These are phyloP conservation scores for Hoplias malabaricus DNA, from an alignment of 2,113 vertebrate species.

Conservation along the genomic window DNA sequence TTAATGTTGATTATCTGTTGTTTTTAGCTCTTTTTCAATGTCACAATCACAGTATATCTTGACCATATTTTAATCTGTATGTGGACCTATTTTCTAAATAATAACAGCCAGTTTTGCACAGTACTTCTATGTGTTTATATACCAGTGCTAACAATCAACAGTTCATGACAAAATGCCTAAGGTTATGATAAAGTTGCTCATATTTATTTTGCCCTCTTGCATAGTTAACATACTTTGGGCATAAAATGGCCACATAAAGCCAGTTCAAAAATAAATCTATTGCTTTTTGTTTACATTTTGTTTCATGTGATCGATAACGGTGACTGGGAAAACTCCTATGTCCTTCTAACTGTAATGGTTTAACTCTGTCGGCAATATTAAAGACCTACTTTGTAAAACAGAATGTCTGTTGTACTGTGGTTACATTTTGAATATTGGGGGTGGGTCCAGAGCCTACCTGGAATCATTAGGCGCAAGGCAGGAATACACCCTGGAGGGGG, in stretches of 20 bases:
- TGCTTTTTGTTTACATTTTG: neutral
- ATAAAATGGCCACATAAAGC: neutral
- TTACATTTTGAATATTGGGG: neutral
- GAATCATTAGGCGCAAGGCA: no score
- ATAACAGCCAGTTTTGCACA: neutral
- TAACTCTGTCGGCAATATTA: neutral
- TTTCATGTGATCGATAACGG: neutral
- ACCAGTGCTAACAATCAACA: neutral
- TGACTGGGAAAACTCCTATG: neutral
- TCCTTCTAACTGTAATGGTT: neutral
- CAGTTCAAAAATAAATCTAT: neutral
- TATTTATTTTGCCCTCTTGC: neutral
- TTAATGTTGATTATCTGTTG: neutral
- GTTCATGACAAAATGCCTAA: neutral
- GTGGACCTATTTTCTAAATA: no score
- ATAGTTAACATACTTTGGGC: neutral
- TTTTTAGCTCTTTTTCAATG: neutral
- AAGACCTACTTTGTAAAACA: constrained; percentile 2
- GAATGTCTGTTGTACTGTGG: neutral
- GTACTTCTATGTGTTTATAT: neutral
- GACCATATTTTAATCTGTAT: neutral
- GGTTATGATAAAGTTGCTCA: neutral
- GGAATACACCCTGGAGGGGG: no score
- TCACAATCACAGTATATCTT: neutral
- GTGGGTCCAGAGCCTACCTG: no score